Evolutionary conservation across 2,113 vertebrate species (phyloP), one percentile per base, ranked within the genome.

Genomic region (Proterorhinus semilunaris): DNA sequence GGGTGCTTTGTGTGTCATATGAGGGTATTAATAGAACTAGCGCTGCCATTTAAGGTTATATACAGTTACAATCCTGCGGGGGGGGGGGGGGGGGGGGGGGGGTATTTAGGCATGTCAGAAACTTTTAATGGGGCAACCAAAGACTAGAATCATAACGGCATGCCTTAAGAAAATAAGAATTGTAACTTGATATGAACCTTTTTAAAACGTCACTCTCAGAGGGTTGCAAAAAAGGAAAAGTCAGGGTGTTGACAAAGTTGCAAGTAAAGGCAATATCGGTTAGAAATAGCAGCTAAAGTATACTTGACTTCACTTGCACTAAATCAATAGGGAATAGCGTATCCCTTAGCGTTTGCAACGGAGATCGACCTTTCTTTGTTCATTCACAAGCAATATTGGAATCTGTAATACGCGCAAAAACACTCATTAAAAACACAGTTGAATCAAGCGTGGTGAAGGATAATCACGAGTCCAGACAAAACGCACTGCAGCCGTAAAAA

Each of bases 311-410:
- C 71, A 83, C 78, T 90, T 89, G 87, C 87, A 87, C 86, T 87
- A 86, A 83, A 81, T 72, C 74, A 68, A 65, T 5, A 27, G 27
- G 58, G 47, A 66, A 67, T 46, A 42, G 21, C 12, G 12, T 67
- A 62, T 67, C 64, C 69, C 55, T 71, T 52, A 0, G 67, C 75
- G 68, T 78, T 36, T 70, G 78, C 70, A 82, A 65, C 71, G 67
- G 78, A 79, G 73, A 74, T 80, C 27, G 27, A 36, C 78, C 68
- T 72, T 66, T 80, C 76, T 79, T 72, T 73, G 69, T 79, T 85
- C 68, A 84, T 88, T 86, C 85, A 80, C 80, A 83, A 91, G 89
- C 88, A 91, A 90, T 91, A 90, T 77, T 65, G 10, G 4, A 83
- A 88, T 75, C 71, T 61, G 15, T 54, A 72, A 15, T 47, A 62